These are phyloP conservation scores for Sebastes flavidus DNA, from an alignment of 2,797 vertebrate species.

Conservation along the genomic window DNA sequence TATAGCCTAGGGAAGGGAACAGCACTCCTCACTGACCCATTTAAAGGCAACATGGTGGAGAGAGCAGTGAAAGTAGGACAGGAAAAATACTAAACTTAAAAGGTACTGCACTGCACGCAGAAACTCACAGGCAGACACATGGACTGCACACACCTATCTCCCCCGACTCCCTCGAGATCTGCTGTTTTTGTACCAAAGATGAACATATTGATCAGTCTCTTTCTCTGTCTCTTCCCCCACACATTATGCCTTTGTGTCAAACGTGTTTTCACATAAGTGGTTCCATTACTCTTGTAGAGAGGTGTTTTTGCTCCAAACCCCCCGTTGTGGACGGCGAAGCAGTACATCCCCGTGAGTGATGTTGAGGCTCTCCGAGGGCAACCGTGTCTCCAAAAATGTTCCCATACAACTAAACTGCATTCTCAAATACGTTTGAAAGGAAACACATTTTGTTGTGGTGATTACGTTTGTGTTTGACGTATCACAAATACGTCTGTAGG, in stretches of 20 bases:
- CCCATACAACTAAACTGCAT: too few species aligned
- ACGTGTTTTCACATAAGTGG: background rate
- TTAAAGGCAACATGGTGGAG: conserved; percentile 62
- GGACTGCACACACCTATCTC: conserved; percentile 3
- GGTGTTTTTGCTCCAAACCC: background rate
- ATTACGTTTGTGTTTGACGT: too few species aligned
- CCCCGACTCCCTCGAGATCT: background rate
- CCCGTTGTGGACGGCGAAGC: background rate
- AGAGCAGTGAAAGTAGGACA: conserved; percentile 64
- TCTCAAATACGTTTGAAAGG: too few species aligned
- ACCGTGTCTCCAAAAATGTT: too few species aligned
- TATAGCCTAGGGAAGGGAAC: conserved; percentile 54
- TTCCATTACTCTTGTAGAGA: background rate
- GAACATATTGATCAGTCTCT: conserved; percentile 18
- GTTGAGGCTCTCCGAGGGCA: background rate
- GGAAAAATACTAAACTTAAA: conserved; percentile 38
- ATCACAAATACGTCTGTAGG: too few species aligned
- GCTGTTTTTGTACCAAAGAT: conserved; percentile 1
- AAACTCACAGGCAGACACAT: conserved; percentile 6
- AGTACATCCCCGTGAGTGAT: background rate
- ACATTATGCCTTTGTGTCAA: background rate
- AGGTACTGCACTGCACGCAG: background rate
- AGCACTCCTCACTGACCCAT: conserved; percentile 70
- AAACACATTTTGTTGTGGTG: too few species aligned
- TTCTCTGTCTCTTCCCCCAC: background rate